Percentiles rank a stretch among this genome's conserved stretches.
phyloP scores from a whole-genome alignment of 1,140 invertebrate species.

The silkworm (Bombyx mori) region DNA sequence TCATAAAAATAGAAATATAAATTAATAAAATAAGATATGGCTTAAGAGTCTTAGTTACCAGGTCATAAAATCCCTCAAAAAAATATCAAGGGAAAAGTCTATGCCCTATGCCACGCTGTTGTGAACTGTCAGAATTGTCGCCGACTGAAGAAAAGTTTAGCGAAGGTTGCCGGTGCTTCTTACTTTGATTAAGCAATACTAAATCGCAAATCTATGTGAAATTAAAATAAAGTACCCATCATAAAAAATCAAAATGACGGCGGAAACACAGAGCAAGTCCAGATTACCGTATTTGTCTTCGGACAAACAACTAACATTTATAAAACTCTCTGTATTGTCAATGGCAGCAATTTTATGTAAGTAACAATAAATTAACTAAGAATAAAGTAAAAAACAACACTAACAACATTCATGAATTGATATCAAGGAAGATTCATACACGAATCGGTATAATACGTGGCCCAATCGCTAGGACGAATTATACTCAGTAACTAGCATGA shows the following conservation, averaged over 20 bases:
- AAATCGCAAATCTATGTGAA: conserved; percentile 14
- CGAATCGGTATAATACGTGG: conserved; percentile 10
- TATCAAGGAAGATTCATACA: no score
- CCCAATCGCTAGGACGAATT: conserved; percentile 3
- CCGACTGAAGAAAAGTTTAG: conserved; percentile 16
- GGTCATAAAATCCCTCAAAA: no score
- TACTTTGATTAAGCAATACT: conserved; percentile 18
- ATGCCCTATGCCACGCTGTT: conserved; percentile 46
- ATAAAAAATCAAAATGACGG: conserved; percentile 42
- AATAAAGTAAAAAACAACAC: no score
- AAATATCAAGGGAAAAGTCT: no score
- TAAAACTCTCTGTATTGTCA: conserved; percentile 93
- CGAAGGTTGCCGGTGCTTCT: conserved; percentile 56
- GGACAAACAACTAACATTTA: conserved; percentile 95
- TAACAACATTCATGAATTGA: no score
- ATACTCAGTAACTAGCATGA: no score
- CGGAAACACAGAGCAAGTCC: conserved; percentile 39
- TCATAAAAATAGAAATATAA: not conserved
- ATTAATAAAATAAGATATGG: not conserved
- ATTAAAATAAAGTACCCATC: conserved; percentile 8
- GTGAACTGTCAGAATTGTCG: conserved; percentile 42
- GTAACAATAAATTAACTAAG: conserved; percentile 49
- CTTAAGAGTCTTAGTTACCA: not conserved
- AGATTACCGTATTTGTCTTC: conserved; percentile 58
- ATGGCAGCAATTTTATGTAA: conserved; percentile 94